phyloP scores from a whole-genome alignment of 2,113 vertebrate genomes.

The Ellobius talpinus region DNA sequence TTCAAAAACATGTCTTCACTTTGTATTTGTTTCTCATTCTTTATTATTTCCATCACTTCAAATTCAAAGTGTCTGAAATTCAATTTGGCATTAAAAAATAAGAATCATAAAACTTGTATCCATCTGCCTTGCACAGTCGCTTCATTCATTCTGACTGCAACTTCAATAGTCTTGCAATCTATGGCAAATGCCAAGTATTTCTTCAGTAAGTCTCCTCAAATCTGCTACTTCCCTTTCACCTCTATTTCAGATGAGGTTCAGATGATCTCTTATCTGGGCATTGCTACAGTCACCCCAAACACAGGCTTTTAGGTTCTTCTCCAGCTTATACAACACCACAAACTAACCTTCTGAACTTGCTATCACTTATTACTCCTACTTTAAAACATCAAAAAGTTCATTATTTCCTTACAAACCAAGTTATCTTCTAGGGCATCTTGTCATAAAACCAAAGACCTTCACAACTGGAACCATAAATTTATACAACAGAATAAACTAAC shows the following conservation, averaged over 20 bases:
- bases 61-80: conserved; percentile 19
- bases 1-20: neutral
- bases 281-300: neutral
- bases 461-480: conserved; percentile 6
- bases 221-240: conserved; percentile 49
- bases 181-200: neutral
- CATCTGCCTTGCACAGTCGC: neutral
- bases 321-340: neutral
- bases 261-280: neutral
- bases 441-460: conserved; percentile 62
- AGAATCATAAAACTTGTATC: too few relatives aligned
- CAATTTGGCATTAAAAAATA: neutral
- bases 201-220: conserved; percentile 36
- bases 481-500: neutral
- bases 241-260: neutral
- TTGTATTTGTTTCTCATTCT: conserved; percentile 7
- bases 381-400: conserved; percentile 24
- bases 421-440: conserved; percentile 21
- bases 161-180: conserved; percentile 11
- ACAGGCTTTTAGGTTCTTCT: neutral
- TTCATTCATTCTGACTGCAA: neutral
- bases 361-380: neutral
- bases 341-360: neutral
- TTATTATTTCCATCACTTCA: conserved; percentile 13
- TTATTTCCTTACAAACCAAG: conserved; percentile 43